Evolutionary conservation across 2,797 vertebrate species (phyloP), one percentile per base, ranked within the genome.

Genomic region (Benthosema pterotum): DNA sequence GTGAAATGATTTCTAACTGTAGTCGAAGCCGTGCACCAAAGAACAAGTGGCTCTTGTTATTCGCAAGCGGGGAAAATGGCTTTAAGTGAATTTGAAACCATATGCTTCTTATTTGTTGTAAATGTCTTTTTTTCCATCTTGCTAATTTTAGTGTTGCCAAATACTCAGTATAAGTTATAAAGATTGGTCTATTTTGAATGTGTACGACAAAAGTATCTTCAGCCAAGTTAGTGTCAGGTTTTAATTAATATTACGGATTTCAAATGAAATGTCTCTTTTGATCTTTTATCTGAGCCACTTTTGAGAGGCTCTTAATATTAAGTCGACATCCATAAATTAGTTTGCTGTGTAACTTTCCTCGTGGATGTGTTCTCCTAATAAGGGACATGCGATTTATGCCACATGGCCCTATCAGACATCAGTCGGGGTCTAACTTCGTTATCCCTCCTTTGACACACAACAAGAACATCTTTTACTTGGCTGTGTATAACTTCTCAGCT

Each of bases 41-140:
- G 81, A 86, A 91, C 90, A 88, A 90, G 83, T 78, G 72, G 75
- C 82, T 86, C 80, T 85, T 89, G 87, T 90, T 85, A 83, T 79
- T 68, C 50, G 67, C 46, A 60, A 61, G 64, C 57, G 43, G 16
- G 70, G 61, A 59, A 88, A 88, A 77, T 79, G 12, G 65, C 70
- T 74, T 17, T 84, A 85, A 92, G 83, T 90, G 67, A 80, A 87
- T 87, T 77, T 74, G 72, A 80, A 77, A 66, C 76, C 88, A 88
- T 88, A 74, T 90, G 89, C 82, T 91, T 89, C 81, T 88, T 68
- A 86, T 93, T 91, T 79, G 54, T 63, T 22, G 48, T 60, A 74
- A 78, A 66, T n/a, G n/a, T 72, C 48, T n/a, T 38, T 57, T 79
- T 69, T 77, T 78, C 82, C 25, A 71, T 77, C 60, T 65, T 65